These are phyloP conservation scores for Choristoneura fumiferana DNA, from an alignment of 1,140 invertebrate genomes.

Conservation along the genomic window DNA sequence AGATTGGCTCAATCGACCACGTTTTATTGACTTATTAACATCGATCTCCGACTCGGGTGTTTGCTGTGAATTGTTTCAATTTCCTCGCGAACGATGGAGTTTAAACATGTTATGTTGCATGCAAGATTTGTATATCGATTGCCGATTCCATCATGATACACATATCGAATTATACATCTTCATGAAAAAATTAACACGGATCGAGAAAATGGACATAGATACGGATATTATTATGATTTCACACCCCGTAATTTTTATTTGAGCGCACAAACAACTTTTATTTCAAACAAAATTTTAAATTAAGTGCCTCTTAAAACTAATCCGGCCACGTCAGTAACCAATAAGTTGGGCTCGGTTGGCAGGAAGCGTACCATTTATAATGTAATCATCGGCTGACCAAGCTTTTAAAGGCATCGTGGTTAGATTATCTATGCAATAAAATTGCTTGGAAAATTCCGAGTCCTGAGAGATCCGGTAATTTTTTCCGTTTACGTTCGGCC, in stretches of 20 bases:
- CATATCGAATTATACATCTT: no score
- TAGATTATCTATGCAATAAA: slow-evolving; percentile 24
- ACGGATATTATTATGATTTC: no score
- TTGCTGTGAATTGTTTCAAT: slow-evolving; percentile 30
- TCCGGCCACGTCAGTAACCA: no score
- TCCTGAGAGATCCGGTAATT: slow-evolving; percentile 51
- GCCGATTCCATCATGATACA: no score
- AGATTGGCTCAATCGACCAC: slow-evolving; percentile 61
- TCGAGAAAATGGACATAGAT: no score
- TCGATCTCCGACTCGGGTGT: slow-evolving; percentile 50
- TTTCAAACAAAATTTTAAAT: no score
- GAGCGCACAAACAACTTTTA: no score
- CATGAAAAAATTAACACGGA: no score
- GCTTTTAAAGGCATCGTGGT: slow-evolving; percentile 30
- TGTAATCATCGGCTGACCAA: slow-evolving; percentile 32
- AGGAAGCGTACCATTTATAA: slow-evolving; percentile 21
- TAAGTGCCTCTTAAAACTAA: no score
- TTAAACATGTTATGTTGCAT: slow-evolving; percentile 12
- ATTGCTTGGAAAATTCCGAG: slow-evolving; percentile 42
- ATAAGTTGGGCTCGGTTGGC: no score
- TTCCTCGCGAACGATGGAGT: slow-evolving; percentile 14
- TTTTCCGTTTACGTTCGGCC: slow-evolving; percentile 47
- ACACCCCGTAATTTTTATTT: no score
- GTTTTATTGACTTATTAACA: slow-evolving; percentile 67
- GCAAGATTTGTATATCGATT: not conserved